phyloP scores from a whole-genome alignment of 2,888 invertebrate genomes.

The Drosophila recens region DNA sequence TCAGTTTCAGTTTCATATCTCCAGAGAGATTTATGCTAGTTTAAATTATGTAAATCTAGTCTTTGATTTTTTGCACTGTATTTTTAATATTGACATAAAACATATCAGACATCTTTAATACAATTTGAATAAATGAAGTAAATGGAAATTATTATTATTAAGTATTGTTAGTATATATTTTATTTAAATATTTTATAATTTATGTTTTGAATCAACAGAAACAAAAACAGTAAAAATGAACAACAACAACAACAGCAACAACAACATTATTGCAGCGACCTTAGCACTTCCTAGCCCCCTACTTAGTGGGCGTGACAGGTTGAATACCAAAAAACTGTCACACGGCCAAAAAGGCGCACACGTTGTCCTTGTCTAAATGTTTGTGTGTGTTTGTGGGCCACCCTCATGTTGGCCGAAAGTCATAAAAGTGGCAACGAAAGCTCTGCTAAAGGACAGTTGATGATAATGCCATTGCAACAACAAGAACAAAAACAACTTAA shows the following conservation, averaged over 20 bases:
- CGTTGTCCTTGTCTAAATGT: conserved; percentile 7
- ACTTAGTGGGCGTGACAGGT: conserved; percentile 31
- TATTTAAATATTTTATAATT: no score
- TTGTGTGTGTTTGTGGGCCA: conserved; percentile 10
- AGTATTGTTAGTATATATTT: no score
- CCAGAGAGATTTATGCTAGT: no score
- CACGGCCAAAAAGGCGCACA: conserved; percentile 38
- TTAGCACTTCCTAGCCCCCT: conserved; percentile 1
- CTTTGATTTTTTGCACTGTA: no score
- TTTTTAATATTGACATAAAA: no score
- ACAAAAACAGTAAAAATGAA: background rate
- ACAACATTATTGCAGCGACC: conserved; percentile 40
- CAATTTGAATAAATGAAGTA: no score
- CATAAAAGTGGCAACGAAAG: conserved; percentile 45
- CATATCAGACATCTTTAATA: no score
- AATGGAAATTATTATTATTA: no score
- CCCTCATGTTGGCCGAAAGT: conserved; percentile 20
- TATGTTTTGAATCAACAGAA: no score
- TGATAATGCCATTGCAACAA: conserved; percentile 50
- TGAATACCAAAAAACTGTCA: conserved; percentile 40
- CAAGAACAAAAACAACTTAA: background rate
- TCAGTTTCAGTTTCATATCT: no score
- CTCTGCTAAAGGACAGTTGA: conserved; percentile 45
- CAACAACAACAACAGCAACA: conserved; percentile 14
- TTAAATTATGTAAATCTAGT: no score